Base-by-base conservation (phyloP, 1,140 invertebrate species). In the Pararge aegeria region DNA sequence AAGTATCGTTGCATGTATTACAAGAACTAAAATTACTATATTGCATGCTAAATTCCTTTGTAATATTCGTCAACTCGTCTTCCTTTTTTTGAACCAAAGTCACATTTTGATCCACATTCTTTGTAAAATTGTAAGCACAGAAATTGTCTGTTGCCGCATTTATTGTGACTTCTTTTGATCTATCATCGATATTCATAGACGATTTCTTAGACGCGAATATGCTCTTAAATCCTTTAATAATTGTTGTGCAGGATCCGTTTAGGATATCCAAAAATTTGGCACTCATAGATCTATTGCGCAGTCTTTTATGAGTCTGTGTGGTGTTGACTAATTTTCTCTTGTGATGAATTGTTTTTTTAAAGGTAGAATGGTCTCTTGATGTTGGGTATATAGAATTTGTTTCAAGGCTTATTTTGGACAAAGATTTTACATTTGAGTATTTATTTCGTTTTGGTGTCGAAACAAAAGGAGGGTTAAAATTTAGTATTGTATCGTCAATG, bases 1-100 rank as follows among this genome's bases (percentile, higher is more conserved):
- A 9, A 0, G 82, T 89, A 51, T 87, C 61, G 34, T 87, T 75
- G 56, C 83, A 87, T 10, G 82, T 81, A 7, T 61, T 73, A 30
- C 85, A 83, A 16, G 64, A 67, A 20, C 61, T 59, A 5, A 53
- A 30, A 55, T 56, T 49, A 12, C 51, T 30, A 9, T 37, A 52
- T 40, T 56, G 29, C 7, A 40, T 16, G 12, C 2, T 48, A 34
- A 16, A 38, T 50, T 13, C 24, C 24, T 12, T 34, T 18, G 49
- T 38, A 1, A 38, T 13, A 38, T 16, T 16, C 24, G 29, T 57
- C 30, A 15, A n/a, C 18, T 55, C 1, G 44, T 55, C 37, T 52
- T 38, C 42, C 34, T 44, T 40, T 18, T 5, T 15, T 40, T 40
- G 15, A 18, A 10, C 0, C 1, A 16, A 1, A 40, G 13, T 49